Percentiles rank a stretch among this genome's conserved stretches.
Conservation (phyloP, 2,797 vertebrate genomes). For the Acrocephalus scirpaceus region DNA sequence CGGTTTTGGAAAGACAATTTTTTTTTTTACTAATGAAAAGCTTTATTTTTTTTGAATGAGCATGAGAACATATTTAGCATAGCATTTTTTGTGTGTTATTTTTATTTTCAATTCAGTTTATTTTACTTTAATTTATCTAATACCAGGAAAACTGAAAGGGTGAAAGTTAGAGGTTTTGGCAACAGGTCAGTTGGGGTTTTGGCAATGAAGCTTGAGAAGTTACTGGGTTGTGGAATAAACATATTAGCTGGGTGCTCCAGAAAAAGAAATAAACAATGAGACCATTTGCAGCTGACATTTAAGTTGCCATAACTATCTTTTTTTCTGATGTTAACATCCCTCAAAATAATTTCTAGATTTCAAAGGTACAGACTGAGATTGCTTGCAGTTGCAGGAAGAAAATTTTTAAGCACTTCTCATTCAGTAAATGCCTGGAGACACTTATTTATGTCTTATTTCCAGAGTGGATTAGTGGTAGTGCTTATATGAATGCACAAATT, state of each 20-base stretch:
- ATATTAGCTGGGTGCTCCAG: not conserved
- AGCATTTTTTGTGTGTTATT: not conserved
- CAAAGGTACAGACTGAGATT: not conserved
- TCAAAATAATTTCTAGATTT: not conserved
- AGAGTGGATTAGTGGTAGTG: not conserved
- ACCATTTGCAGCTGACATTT: not conserved
- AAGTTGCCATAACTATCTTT: not conserved
- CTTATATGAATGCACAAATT: not conserved
- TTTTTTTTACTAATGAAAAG: not conserved
- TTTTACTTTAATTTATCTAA: slow-evolving; percentile 20
- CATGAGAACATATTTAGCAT: not conserved
- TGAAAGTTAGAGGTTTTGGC: slow-evolving; percentile 12
- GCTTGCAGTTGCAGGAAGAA: not conserved
- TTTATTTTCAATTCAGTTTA: slow-evolving; percentile 13
- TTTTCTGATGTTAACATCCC: not conserved
- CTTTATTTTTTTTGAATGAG: not conserved
- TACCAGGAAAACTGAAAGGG: not conserved
- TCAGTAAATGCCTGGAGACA: not conserved
- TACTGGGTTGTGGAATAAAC: not conserved
- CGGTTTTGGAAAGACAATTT: not conserved
- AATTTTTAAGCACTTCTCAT: not conserved
- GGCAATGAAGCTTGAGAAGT: not conserved
- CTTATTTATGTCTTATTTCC: not conserved
- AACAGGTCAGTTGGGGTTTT: not conserved
- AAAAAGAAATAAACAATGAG: slow-evolving; percentile 7